Evolutionary conservation across 2,797 vertebrate species (phyloP), one percentile per base, ranked within the genome.

Genomic region (Mormyrops boulengeri): DNA sequence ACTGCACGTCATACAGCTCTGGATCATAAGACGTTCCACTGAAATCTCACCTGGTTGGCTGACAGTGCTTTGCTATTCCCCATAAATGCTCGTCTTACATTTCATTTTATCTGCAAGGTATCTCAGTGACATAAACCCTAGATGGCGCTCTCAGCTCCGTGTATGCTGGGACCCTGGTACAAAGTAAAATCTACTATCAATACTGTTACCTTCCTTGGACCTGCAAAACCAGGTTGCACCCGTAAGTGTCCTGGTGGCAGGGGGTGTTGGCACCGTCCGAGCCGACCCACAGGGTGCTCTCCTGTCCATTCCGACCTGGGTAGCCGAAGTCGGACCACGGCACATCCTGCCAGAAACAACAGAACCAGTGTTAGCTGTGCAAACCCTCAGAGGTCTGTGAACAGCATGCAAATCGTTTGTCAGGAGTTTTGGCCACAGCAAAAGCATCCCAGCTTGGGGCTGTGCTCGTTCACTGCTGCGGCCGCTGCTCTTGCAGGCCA

Each of bases 261-360:
- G 98, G 98, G 0, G 99, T 99, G 94, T 98, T 97, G 84, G 98
- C 97, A 73, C 97, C 97, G 69, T 93, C 90, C 4, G 97, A 97
- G 88, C 98, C 98, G 0, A 99, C 95, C 99, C 98, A 99, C 22
- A 99, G 87, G 0, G 99, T 98, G 94, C 98, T 99, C 50, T 99
- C 97, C 90, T 91, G 95, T 47, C 98, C 99, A 88, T 95, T 93
- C 91, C 97, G 97, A 84, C 96, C 98, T 85, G 95, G 94, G 91
- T 97, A 99, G 84, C 99, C 99, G 62, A 99, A 99, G 91, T 99
- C 97, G 7, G 96, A 96, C 99, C 99, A 99, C 88, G 92, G 93
- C 17, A 99, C 91, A 82, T 97, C 98, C 98, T 96, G 90, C 44
- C 91, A 92, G 84, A 87, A 60, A 73, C 12, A 44, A n/a, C 9